Evolutionary conservation across 1,140 invertebrate genomes (phyloP), one percentile per base, ranked within the genome.

Genomic region (Daktulosphaira vitifoliae): DNA sequence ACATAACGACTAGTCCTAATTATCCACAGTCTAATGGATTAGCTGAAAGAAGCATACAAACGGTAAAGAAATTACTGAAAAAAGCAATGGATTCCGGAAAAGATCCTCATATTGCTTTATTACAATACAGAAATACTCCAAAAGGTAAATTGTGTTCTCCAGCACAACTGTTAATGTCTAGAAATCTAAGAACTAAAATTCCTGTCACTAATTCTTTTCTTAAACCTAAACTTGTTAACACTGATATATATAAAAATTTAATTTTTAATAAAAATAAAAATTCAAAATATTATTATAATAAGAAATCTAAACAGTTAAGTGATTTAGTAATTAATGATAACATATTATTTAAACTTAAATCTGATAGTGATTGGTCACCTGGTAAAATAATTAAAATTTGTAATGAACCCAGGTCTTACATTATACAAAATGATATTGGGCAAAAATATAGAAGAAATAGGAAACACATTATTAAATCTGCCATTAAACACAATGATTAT

Each of bases 81-180:
- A n/a, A n/a, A n/a, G n/a, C n/a, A n/a, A n/a, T n/a, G n/a, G n/a
- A n/a, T n/a, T n/a, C n/a, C n/a, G n/a, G n/a, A n/a, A n/a, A n/a
- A 44, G 64, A 65, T 22, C 42, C 33, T 18, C 29, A 65, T n/a
- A 33, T 65, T 37, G 42, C 64, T 37, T n/a, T 68, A n/a, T 18
- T 68, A n/a, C 48, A 68, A 20, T 20, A 54, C 25, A 37, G 64
- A 44, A 65, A 65, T 15, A 38, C 52, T 33, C 22, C 46, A 37
- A n/a, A n/a, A n/a, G n/a, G n/a, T n/a, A n/a, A n/a, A n/a, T n/a
- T n/a, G n/a, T n/a, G n/a, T n/a, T n/a, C n/a, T n/a, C n/a, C n/a
- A n/a, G n/a, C n/a, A n/a, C n/a, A n/a, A n/a, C n/a, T n/a, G n/a
- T n/a, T n/a, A n/a, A n/a, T n/a, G n/a, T n/a, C n/a, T n/a, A n/a